phyloP scores from a whole-genome alignment of 53 echinoderm and acorn worm genomes.

The Stichopus horrens region DNA sequence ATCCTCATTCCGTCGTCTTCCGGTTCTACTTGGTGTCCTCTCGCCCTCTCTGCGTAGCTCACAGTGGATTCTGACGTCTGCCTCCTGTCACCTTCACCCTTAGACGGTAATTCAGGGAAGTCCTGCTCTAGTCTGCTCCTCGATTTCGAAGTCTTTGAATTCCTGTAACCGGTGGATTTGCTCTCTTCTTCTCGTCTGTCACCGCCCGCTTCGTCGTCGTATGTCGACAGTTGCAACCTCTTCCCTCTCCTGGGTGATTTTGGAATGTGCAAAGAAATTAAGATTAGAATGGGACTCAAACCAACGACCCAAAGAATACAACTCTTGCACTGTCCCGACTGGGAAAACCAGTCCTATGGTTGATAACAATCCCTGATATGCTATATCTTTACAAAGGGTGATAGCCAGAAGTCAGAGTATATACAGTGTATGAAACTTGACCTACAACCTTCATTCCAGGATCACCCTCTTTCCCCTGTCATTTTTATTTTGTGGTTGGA shows the following conservation, averaged over 20 bases:
- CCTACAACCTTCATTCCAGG: too few relatives aligned
- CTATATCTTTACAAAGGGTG: too few relatives aligned
- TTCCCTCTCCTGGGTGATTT: conserved; percentile 4
- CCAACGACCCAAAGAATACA: too few relatives aligned
- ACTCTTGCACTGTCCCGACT: too few relatives aligned
- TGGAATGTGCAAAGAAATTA: too few relatives aligned
- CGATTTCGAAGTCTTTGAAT: not conserved
- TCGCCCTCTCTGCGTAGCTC: conserved; percentile 5
- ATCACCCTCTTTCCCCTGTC: too few relatives aligned
- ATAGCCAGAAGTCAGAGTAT: too few relatives aligned
- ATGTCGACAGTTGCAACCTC: not conserved
- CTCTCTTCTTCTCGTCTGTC: conserved; percentile 1
- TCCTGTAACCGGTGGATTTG: not conserved
- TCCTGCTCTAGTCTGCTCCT: not conserved
- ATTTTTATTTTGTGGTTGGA: too few relatives aligned
- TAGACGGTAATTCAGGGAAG: conserved; percentile 8
- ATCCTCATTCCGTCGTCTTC: conserved; percentile 4
- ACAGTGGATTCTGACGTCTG: not conserved
- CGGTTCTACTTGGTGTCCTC: not conserved
- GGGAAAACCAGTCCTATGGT: too few relatives aligned
- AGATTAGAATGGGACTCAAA: too few relatives aligned
- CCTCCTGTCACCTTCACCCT: conserved; percentile 15
- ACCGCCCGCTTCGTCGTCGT: conserved; percentile 4
- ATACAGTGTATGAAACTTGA: too few relatives aligned
- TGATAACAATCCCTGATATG: too few relatives aligned